Evolutionary conservation across 1,140 invertebrate genomes (phyloP), one percentile per base, ranked within the genome.

Genomic region (Cyphomyrmex costatus): DNA sequence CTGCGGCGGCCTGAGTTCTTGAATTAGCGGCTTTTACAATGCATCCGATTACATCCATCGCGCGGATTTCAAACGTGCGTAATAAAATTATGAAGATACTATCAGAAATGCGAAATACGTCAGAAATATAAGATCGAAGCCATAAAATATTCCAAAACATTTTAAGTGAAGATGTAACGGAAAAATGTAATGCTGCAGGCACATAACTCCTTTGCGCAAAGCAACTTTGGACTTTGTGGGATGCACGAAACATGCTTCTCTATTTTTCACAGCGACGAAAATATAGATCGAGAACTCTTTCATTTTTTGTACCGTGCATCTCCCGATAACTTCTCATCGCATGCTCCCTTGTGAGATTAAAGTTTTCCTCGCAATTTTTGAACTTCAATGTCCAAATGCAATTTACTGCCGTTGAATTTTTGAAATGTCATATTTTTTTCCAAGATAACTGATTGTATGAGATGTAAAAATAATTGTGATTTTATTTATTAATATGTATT

Each of bases 201-300:
- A 53, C 42, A 14, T 16, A 53, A 79, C 14, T 79, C 2, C 19
- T 51, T 36, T 58, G 16, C 30, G 53, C 33, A 53, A 60, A 24
- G 33, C 21, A 61, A 46, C 74, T 60, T 30, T n/a, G 24, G 24
- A 49, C 56, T 77, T 80, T 19, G 27, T 42, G 42, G 19, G 56
- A 5, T 27, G 21, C 46, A 33, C 27, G 42, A 19, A 8, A 19
- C 61, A 19, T 19, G 30, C 21, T 68, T 53, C 16, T 70, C 30
- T 68, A 79, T 79, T 24, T 80, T 80, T 53, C 21, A n/a, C n/a
- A 24, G 3, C 63, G 46, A 5, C 46, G 63, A 16, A 68, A 53
- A 68, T 79, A 79, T 36, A 68, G 16, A 70, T 78, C 24, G 19
- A 21, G 24, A 78, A 49, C 56, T 36, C 24, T 66, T 68, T 80